Evolutionary conservation across 2,888 invertebrate species (phyloP).

Genomic region (Odontocolon sp.): DNA sequence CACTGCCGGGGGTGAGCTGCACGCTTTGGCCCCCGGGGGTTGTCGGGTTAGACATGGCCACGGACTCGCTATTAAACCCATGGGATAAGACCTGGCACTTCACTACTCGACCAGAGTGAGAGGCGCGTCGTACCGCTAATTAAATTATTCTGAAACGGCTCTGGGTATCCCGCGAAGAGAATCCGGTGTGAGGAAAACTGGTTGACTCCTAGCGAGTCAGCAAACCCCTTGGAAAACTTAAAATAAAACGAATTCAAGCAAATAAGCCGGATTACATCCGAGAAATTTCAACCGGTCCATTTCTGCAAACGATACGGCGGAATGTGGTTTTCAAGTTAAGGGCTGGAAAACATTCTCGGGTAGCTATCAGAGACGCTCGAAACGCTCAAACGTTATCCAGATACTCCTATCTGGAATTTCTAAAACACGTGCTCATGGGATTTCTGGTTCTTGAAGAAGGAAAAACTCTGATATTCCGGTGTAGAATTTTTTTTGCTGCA

Average conservation of each 20-base stretch:
- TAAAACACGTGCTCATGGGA: not conserved
- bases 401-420: not conserved
- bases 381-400: not conserved
- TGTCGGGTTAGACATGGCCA: constrained; percentile 69
- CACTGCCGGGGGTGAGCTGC: constrained; percentile 18
- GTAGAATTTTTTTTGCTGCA: not conserved
- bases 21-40: constrained; percentile 36
- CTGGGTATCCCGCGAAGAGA: constrained; percentile 55
- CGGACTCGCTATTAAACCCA: constrained; percentile 76
- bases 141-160: constrained; percentile 77
- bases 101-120: constrained; percentile 64
- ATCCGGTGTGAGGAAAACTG: constrained; percentile 40
- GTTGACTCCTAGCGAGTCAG: constrained; percentile 52
- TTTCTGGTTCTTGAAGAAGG: not conserved
- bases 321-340: not conserved
- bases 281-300: constrained; percentile 6
- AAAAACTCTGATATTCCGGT: not conserved
- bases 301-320: constrained; percentile 11
- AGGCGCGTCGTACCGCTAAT: constrained; percentile 69
- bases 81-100: constrained; percentile 76
- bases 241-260: constrained; percentile 2
- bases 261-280: constrained; percentile 31
- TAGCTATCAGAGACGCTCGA: not conserved
- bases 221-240: constrained; percentile 23
- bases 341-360: not conserved